These are phyloP conservation scores for Ctenodactylus gundi DNA, from an alignment of 2,113 vertebrate genomes.

Conservation along the genomic window DNA sequence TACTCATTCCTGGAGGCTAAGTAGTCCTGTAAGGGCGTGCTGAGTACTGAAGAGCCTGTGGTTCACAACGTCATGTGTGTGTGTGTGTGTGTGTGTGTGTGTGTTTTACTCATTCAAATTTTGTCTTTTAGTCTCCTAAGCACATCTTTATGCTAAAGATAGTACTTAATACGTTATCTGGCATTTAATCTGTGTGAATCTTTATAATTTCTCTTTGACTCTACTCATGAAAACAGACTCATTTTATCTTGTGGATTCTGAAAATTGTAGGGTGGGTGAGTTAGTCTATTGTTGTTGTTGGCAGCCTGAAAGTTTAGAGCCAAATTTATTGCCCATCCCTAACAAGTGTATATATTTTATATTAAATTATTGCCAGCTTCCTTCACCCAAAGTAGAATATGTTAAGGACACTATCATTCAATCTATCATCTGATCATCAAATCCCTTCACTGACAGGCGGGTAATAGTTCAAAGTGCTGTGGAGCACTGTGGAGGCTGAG, in stretches of 20 bases:
- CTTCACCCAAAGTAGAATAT: background rate
- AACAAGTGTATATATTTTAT: background rate
- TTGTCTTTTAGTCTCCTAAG: background rate
- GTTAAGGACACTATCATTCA: background rate
- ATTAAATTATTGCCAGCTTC: background rate
- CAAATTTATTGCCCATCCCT: background rate
- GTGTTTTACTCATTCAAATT: background rate
- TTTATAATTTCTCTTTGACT: background rate
- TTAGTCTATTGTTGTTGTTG: background rate
- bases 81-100: background rate
- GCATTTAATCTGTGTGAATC: background rate
- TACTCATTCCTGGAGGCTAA: background rate
- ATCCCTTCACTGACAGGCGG: background rate
- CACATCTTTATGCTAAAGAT: background rate
- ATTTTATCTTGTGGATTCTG: background rate
- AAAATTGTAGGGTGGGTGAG: background rate
- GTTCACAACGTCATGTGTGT: background rate
- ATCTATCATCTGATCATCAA: background rate
- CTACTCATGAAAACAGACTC: background rate
- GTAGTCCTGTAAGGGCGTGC: background rate
- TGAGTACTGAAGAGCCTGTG: background rate
- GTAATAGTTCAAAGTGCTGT: background rate
- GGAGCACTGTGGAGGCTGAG: background rate
- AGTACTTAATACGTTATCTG: background rate
- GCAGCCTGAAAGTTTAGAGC: background rate